Evolutionary conservation across 1,140 invertebrate species (phyloP).

Genomic region (Cyrtorhinus lividipennis): DNA sequence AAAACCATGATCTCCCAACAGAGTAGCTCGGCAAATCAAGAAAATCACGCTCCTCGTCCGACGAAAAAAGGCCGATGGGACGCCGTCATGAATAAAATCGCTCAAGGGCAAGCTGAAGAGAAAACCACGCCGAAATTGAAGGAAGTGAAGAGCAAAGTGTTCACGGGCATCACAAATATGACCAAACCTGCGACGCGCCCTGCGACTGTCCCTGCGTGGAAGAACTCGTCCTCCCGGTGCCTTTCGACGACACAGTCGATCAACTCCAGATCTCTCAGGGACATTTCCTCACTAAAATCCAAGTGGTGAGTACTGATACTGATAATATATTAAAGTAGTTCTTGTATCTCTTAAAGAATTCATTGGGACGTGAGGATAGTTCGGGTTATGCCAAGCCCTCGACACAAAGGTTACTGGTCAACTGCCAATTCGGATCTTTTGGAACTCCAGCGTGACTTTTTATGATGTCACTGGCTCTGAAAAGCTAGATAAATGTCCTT

Average conservation of each 20-base stretch:
- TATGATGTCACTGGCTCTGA: no score
- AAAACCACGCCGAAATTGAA: constrained; percentile 49
- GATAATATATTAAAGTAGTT: no score
- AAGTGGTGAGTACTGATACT: constrained; percentile 23
- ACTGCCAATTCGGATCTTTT: no score
- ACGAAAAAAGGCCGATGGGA: constrained; percentile 47
- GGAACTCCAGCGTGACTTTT: no score
- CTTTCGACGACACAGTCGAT: constrained; percentile 22
- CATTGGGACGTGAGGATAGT: no score
- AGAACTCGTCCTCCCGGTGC: constrained; percentile 14
- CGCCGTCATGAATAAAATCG: constrained; percentile 65
- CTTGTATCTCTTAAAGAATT: no score
- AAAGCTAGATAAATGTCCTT: no score
- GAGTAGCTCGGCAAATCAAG: constrained; percentile 24
- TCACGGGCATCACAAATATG: constrained; percentile 24
- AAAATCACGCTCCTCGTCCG: constrained; percentile 26
- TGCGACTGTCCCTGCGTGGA: constrained; percentile 4
- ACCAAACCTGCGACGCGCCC: neutral
- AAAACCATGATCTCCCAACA: constrained; percentile 48
- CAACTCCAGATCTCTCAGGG: constrained; percentile 24
- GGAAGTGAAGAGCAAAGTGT: constrained; percentile 66
- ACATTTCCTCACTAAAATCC: constrained; percentile 22
- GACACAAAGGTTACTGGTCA: no score
- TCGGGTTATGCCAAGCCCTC: no score
- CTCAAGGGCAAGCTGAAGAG: constrained; percentile 47